Conservation (phyloP, 1,140 invertebrate species). For the Centruroides sculpturatus region DNA sequence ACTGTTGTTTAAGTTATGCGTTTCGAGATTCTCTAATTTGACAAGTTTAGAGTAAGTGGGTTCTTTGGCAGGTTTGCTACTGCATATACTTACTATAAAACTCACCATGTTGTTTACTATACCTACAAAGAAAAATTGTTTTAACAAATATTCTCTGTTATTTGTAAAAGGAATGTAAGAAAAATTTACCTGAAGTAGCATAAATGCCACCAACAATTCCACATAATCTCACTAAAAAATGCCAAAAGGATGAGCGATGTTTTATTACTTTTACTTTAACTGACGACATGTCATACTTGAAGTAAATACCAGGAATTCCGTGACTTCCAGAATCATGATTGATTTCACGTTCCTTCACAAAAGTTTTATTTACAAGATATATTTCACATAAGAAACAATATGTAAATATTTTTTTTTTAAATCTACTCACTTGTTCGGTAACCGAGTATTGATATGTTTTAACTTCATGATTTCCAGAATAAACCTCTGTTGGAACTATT, state of each 20-base stretch:
- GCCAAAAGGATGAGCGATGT: constrained; percentile 50
- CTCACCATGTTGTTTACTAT: no score
- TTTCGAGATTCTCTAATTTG: no score
- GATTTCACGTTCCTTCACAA: constrained; percentile 48
- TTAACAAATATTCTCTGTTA: neutral
- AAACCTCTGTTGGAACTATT: constrained; percentile 84
- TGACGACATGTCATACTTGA: constrained; percentile 85
- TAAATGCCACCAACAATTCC: constrained; percentile 82
- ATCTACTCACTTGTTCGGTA: constrained; percentile 44
- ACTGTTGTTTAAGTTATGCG: no score
- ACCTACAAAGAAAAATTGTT: no score
- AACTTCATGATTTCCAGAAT: constrained; percentile 37
- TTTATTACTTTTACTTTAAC: constrained; percentile 71
- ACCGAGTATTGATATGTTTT: constrained; percentile 88
- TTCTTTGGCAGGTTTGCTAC: no score
- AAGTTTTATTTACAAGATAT: neutral
- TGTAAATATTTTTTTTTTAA: constrained; percentile 24
- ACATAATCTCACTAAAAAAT: constrained; percentile 72
- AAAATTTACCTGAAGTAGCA: constrained; percentile 51
- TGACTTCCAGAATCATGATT: constrained; percentile 60
- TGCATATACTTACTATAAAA: no score
- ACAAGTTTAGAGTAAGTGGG: no score
- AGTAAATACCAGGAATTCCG: constrained; percentile 82
- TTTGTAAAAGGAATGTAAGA: neutral
- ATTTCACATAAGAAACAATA: no score